phyloP scores from a whole-genome alignment of 2,113 vertebrate species.

The Monopterus albus region DNA sequence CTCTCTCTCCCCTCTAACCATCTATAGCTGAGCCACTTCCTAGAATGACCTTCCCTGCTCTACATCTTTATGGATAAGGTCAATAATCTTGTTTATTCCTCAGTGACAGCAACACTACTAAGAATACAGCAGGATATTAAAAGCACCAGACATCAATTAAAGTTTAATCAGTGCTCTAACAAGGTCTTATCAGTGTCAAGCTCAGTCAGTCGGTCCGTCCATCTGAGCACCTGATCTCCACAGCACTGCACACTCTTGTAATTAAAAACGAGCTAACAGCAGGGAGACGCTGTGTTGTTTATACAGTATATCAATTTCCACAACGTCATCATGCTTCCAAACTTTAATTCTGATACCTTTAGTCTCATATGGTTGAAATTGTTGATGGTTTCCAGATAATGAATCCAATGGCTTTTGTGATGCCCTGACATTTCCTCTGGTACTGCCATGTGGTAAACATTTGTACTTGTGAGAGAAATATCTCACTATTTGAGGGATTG shows the following conservation, averaged over 20 bases:
- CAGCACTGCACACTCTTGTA: conserved; percentile 12
- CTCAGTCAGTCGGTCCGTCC: conserved; percentile 13
- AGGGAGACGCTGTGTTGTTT: not conserved
- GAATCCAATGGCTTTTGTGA: too few species aligned
- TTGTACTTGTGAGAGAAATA: not conserved
- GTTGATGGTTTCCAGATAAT: too few species aligned
- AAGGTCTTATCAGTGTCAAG: conserved; percentile 22
- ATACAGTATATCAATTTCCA: not conserved
- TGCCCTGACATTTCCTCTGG: not conserved
- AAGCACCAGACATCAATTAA: conserved; percentile 34
- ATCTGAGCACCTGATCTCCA: conserved; percentile 39
- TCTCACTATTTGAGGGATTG: not conserved
- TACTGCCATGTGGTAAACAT: not conserved
- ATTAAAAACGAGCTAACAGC: conserved; percentile 22
- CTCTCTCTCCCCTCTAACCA: conserved; percentile 15
- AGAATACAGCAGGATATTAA: conserved; percentile 33
- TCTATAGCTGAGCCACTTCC: conserved; percentile 31
- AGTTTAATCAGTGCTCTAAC: conserved; percentile 45
- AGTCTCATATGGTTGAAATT: not conserved
- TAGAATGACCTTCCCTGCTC: conserved; percentile 43
- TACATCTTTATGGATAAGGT: conserved; percentile 48
- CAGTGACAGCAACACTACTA: not conserved
- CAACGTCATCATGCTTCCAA: not conserved
- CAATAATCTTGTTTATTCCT: conserved; percentile 49
- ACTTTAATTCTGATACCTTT: not conserved